Evolutionary conservation across 2,888 invertebrate species (phyloP), one percentile per base, ranked within the genome.

Genomic region (Toxonevra muliebris): DNA sequence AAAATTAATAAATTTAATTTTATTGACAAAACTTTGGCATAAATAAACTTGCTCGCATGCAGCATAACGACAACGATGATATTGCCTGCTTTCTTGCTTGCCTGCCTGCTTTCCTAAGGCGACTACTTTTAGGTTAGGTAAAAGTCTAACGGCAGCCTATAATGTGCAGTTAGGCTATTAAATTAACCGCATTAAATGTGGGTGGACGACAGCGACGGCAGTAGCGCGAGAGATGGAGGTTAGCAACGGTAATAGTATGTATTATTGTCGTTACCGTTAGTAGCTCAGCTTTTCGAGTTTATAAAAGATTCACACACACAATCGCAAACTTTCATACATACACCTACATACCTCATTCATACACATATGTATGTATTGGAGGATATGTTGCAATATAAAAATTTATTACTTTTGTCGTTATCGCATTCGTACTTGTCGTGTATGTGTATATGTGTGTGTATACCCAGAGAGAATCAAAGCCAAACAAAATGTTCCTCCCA

Each of bases 1-100:
- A 65, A 73, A 73, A 71, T 75, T 71, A 72, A 75, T 74, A 74
- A 72, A 74, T 73, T 72, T 73, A 70, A 69, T 73, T 75, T 75
- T 74, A 75, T 73, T 74, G 68, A 66, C 69, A 68, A 71, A 73
- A 73, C 67, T 73, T 71, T 70, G 61, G 61, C 67, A 69, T 63
- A 65, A 70, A 69, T 63, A 63, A 67, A 59, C 43, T 61, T 68
- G 66, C 53, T 19, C 15, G 20, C n/a, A 10, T 12, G 10, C 17
- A 53, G 13, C 10, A 53, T 17, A 13, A 12, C 9, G 17, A 53
- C 53, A 53, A 53, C 53, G 17, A 53, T 10, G 2, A 30, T 30
- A 30, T 30, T 30, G 30, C 30, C 30, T 30, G 30, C 30, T 7
- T 30, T 2, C 7, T 7, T 30, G 30, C 30, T 30, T 7, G 30